These are phyloP conservation scores for Passer montanus DNA, from an alignment of 2,113 vertebrate genomes.

Conservation along the genomic window DNA sequence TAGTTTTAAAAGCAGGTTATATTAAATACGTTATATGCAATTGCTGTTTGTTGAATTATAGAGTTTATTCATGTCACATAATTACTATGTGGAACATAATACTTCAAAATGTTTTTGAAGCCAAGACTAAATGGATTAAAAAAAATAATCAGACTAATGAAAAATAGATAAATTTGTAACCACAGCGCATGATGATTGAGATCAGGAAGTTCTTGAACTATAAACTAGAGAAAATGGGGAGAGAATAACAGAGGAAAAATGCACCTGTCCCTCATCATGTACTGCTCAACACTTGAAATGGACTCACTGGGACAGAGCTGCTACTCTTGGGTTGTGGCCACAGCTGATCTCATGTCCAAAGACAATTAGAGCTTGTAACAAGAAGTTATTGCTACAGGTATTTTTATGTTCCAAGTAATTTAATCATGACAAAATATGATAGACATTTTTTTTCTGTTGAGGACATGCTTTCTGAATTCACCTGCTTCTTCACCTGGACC, in stretches of 20 bases:
- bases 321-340: background rate
- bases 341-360: background rate
- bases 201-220: background rate
- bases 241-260: background rate
- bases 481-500: background rate
- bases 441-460: background rate
- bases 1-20: background rate
- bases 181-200: fast-evolving
- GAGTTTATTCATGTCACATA: background rate
- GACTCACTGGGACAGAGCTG: background rate
- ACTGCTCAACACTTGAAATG: background rate
- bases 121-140: background rate
- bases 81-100: background rate
- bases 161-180: background rate
- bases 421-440: background rate
- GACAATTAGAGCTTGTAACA: background rate
- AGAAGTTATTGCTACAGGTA: background rate
- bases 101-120: background rate
- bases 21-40: background rate
- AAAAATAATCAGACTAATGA: background rate
- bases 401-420: background rate
- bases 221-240: background rate
- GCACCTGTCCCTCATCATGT: fast-evolving
- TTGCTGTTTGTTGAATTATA: background rate
- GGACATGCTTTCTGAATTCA: background rate